Evolutionary conservation across 2,888 invertebrate species (phyloP).

Genomic region (Adelognathus sp.): DNA sequence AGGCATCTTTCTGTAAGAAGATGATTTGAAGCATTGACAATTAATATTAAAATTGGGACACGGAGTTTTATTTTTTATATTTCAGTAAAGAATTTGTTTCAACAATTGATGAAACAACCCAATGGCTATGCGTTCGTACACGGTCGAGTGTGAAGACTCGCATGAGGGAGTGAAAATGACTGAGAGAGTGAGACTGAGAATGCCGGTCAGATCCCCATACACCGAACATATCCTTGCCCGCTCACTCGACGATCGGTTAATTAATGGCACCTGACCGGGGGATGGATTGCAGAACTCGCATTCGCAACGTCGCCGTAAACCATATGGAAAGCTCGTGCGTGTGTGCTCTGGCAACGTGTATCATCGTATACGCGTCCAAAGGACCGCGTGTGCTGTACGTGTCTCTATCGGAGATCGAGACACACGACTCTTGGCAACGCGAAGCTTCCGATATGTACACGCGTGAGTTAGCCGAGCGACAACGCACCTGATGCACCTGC

Average conservation of each 20-base stretch:
- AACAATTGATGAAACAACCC: no score
- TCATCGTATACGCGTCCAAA: constrained; percentile 8
- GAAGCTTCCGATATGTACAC: neutral
- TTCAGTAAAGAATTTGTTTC: no score
- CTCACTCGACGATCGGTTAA: constrained; percentile 44
- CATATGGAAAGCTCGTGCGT: constrained; percentile 45
- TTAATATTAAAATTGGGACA: no score
- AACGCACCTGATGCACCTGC: constrained; percentile 50
- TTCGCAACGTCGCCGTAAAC: constrained; percentile 54
- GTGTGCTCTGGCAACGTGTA: constrained; percentile 50
- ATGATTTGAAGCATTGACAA: no score
- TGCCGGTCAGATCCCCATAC: constrained; percentile 14
- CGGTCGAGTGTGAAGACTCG: neutral
- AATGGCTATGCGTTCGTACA: no score
- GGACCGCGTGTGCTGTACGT: neutral
- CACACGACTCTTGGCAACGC: neutral
- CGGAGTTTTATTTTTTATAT: no score
- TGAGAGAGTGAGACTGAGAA: neutral
- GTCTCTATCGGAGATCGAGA: neutral
- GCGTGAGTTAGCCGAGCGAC: neutral
- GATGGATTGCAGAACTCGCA: constrained; percentile 16
- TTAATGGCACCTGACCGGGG: constrained; percentile 57
- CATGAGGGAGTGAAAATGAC: constrained; percentile 41
- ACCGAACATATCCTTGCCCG: constrained; percentile 15
- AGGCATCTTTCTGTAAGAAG: no score